Percentiles rank a stretch among this genome's conserved stretches.
These are phyloP conservation scores for Diprion similis DNA, from an alignment of 1,140 invertebrate species.

Conservation along the genomic window DNA sequence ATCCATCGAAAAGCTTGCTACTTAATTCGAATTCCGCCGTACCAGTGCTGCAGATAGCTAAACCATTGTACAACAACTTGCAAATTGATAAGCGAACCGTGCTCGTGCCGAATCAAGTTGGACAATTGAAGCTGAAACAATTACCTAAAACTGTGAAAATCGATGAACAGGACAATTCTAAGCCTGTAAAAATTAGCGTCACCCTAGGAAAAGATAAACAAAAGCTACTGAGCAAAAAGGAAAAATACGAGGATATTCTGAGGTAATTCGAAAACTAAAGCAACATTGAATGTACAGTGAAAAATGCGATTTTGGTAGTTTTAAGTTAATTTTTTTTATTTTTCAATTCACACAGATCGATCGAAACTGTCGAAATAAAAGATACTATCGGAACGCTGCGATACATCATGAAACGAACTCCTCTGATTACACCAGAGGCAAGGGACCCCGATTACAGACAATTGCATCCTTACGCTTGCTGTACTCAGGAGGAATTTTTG, in stretches of 20 bases:
- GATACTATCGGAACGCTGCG: constrained; percentile 43
- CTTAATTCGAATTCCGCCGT: constrained; percentile 39
- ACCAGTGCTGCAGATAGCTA: constrained; percentile 44
- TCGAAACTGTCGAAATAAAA: constrained; percentile 28
- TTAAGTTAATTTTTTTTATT: constrained; percentile 14
- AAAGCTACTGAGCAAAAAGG: constrained; percentile 42
- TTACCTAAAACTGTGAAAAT: constrained; percentile 13
- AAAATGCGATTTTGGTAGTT: constrained; percentile 9
- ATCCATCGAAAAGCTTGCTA: constrained; percentile 39
- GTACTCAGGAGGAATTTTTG: constrained; percentile 57
- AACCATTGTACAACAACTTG: constrained; percentile 12
- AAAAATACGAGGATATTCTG: constrained; percentile 39
- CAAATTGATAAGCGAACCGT: constrained; percentile 10
- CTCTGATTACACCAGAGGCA: constrained; percentile 49
- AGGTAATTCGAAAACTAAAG: constrained; percentile 21
- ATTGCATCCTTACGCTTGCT: constrained; percentile 60
- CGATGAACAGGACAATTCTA: neutral
- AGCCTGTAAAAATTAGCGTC: constrained; percentile 21
- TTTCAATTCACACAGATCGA: constrained; percentile 26
- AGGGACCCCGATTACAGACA: constrained; percentile 50
- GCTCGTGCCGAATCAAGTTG: neutral
- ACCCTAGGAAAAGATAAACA: constrained; percentile 43
- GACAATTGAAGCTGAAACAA: neutral
- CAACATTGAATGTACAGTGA: constrained; percentile 6
- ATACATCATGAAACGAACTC: constrained; percentile 49